Evolutionary conservation across 2,888 invertebrate species (phyloP).

Genomic region (Tachystola acroxantha): DNA sequence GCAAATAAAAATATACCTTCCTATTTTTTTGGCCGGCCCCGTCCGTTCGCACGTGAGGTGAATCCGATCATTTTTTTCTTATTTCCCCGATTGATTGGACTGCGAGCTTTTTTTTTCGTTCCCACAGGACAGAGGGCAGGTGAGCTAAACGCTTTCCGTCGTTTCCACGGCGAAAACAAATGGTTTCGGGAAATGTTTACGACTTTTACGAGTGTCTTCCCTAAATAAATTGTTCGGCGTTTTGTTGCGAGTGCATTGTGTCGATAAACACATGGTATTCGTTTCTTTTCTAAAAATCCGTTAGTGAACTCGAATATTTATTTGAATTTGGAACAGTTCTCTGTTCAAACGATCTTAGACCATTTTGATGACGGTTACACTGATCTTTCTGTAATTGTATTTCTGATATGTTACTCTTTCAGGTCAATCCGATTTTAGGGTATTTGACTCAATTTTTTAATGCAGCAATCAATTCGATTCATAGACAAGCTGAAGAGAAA

Average conservation of each 20-base stretch:
- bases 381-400: no score
- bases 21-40: constrained; percentile 40
- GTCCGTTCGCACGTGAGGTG: constrained; percentile 58
- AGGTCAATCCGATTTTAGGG: no score
- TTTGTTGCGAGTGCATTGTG: background rate
- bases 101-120: constrained; percentile 48
- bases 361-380: no score
- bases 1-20: constrained; percentile 44
- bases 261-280: background rate
- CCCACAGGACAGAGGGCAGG: constrained; percentile 40
- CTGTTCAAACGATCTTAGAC: no score
- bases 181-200: constrained; percentile 18
- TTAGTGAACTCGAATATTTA: no score
- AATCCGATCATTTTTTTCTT: constrained; percentile 65
- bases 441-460: no score
- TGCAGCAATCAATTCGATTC: no score
- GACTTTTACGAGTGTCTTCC: constrained; percentile 12
- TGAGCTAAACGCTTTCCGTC: constrained; percentile 47
- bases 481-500: no score
- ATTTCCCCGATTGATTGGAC: constrained; percentile 68
- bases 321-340: no score
- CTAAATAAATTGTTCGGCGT: constrained; percentile 7
- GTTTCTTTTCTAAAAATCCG: background rate
- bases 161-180: constrained; percentile 27
- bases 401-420: no score